Base-by-base conservation (phyloP, 2,113 vertebrate species). In the Chamaea fasciata region DNA sequence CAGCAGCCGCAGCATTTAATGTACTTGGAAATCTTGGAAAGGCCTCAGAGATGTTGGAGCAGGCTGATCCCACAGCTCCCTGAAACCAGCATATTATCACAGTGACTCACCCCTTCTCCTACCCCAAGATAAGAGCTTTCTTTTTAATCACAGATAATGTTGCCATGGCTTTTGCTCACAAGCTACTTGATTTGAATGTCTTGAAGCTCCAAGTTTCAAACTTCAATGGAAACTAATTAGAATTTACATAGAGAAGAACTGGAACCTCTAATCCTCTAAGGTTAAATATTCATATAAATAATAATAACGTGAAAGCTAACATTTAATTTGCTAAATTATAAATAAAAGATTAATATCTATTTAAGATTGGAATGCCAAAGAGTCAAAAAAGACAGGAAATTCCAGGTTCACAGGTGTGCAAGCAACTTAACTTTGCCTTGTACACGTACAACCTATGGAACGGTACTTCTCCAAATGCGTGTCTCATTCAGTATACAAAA, bases 1-100 rank as follows among this genome's bases (percentile, higher is more conserved):
- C 37, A 84, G 90, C 85, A 93, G 94, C 84, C 30, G 0, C 71
- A 86, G 79, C 76, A 31, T 59, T 92, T 63, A 56, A 83, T 7
- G 56, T 35, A 62, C 44, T 83, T 87, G 41, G 91, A 91, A 96
- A 90, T 49, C 44, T 83, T 87, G 41, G 91, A 91, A 96, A 90
- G 46, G 83, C 73, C 85, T 87, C 80, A 13, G 85, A 96, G 88
- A 64, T 90, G 71, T 41, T 81, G 85, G 55, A 93, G 88, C 60
- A 93, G 79, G 68, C 87, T 79, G 90, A 88, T 55, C 37, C 28
- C 55, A 44, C 42, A 87, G 59, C 68, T 93, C 93, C 75, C 76
- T 60, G 60, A 83, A 96, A 90, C 17, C 69, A 90, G 47, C 50
- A 86, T 92, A 53, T 71, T 86, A 92, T 81, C 89, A 83, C 62